phyloP scores from a whole-genome alignment of 2,888 invertebrate genomes.

The Tuta absoluta region DNA sequence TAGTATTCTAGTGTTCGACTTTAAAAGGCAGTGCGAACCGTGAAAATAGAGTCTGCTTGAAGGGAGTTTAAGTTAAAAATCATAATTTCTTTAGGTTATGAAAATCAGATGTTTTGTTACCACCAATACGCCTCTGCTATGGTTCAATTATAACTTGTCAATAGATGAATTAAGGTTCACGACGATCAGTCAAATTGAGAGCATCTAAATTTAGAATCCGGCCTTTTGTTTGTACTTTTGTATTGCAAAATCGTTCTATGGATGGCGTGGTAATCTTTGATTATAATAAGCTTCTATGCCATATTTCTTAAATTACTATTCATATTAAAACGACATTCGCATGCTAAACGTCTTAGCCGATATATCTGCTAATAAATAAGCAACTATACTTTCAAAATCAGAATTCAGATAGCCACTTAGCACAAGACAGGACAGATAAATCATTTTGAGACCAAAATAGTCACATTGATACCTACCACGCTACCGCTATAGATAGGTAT shows the following conservation, averaged over 20 bases:
- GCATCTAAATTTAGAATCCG: slow-evolving; percentile 9
- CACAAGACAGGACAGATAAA: slow-evolving; percentile 9
- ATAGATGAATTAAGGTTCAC: not conserved
- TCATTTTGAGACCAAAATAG: not conserved
- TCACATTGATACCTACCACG: not conserved
- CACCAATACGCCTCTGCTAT: not conserved
- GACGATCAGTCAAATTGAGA: not conserved
- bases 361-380: not conserved
- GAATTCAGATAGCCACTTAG: slow-evolving; percentile 13
- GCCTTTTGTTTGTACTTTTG: not conserved
- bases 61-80: no score
- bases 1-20: not conserved
- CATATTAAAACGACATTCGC: not conserved
- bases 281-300: not conserved
- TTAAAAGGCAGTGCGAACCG: not conserved
- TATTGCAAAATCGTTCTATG: no score
- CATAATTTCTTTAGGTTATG: no score
- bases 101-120: not conserved
- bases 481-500: not conserved
- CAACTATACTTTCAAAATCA: slow-evolving; percentile 6
- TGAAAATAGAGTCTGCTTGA: no score
- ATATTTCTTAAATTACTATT: not conserved
- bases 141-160: not conserved
- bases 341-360: not conserved
- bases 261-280: no score